These are phyloP conservation scores for Xestia xanthographa DNA, from an alignment of 2,888 invertebrate genomes.

Conservation along the genomic window DNA sequence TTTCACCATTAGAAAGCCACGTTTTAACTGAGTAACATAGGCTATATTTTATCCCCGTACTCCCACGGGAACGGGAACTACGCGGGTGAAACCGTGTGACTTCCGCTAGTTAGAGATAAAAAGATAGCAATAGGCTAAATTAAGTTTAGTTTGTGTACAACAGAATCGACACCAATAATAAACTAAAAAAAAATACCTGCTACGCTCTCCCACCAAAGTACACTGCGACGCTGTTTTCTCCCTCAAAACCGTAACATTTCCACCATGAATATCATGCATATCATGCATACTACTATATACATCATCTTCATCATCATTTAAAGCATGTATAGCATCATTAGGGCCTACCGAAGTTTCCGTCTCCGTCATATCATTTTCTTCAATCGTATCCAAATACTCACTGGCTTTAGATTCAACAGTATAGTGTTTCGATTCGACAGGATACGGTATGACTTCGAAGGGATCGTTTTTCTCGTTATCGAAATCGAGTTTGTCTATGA, in stretches of 20 bases:
- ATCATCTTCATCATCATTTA: conserved; percentile 70
- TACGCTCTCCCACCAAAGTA: conserved; percentile 59
- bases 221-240: conserved; percentile 49
- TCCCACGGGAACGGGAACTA: too few species aligned
- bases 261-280: conserved; percentile 45
- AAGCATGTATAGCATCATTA: conserved; percentile 71
- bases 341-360: conserved; percentile 62
- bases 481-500: conserved; percentile 53
- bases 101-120: too few species aligned
- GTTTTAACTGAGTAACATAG: too few species aligned
- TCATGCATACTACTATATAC: conserved; percentile 75
- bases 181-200: conserved; percentile 33
- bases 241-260: neutral
- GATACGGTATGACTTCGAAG: conserved; percentile 80
- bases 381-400: conserved; percentile 80
- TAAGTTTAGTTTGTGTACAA: too few species aligned
- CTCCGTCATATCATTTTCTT: conserved; percentile 75
- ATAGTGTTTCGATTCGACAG: conserved; percentile 62
- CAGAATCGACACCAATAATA: too few species aligned
- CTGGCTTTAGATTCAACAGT: conserved; percentile 65
- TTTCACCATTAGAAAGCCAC: too few species aligned
- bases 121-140: too few species aligned
- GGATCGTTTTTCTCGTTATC: conserved; percentile 71
- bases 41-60: too few species aligned
- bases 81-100: too few species aligned